Conservation (phyloP, 2,113 vertebrate genomes). For the Ahaetulla prasina region DNA sequence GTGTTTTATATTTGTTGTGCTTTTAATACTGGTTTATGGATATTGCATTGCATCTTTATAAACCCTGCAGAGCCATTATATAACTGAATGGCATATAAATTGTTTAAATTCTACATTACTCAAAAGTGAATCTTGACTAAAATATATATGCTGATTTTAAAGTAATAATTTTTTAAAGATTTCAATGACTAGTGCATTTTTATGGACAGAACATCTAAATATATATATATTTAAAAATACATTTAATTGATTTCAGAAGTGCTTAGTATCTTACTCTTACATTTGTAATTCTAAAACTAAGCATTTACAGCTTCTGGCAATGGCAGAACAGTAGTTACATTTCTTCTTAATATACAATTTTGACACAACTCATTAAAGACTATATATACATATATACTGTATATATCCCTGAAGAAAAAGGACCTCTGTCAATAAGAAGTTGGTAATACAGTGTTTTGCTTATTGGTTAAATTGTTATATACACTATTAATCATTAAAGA, state of each 20-base stretch:
- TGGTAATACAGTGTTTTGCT: not conserved
- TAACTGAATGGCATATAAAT: not conserved
- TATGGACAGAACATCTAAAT: not conserved
- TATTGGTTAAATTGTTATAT: not conserved
- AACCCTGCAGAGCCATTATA: not conserved
- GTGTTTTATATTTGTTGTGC: not conserved
- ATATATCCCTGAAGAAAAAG: not conserved
- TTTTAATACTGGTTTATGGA: not conserved
- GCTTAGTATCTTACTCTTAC: not conserved
- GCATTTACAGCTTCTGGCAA: not conserved
- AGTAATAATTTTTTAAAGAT: not conserved
- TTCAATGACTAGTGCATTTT: not conserved
- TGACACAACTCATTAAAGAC: not conserved
- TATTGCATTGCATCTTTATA: not conserved
- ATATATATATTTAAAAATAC: not conserved
- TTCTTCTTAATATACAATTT: not conserved
- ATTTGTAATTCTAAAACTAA: not conserved
- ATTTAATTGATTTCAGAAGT: not conserved
- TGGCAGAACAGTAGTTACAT: not conserved
- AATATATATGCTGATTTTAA: not conserved
- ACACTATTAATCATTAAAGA: not conserved
- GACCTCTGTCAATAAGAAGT: not conserved
- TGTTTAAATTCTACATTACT: not conserved
- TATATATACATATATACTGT: not conserved
- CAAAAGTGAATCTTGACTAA: not conserved